Evolutionary conservation across 2,888 invertebrate species (phyloP), one percentile per base, ranked within the genome.

Genomic region (Himalopsyche tibetana): DNA sequence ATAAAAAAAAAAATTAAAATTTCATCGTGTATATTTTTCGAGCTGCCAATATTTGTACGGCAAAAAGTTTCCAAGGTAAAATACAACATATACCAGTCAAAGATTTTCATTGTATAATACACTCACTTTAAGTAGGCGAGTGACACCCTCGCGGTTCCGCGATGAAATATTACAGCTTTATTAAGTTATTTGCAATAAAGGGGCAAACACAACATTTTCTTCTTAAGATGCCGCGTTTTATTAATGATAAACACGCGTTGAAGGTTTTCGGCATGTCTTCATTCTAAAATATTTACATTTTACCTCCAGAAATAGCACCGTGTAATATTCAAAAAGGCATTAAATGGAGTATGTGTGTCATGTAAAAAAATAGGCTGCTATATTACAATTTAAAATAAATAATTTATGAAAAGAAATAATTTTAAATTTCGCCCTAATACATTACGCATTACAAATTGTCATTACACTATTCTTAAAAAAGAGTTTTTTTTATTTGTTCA

Each of bases 151-250:
- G 63, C 63, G 28, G 63, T 63, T 63, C 63, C 19, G 5, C 63
- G 63, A 63, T 63, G 63, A 63, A 19, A 63, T 63, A 63, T 63
- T 63, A 63, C 63, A 63, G 63, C 63, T 63, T 63, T 63, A 63
- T 63, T 63, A 63, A 63, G 63, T 63, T 63, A 63, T 63, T 63
- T 63, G 63, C 19, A 63, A 63, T 63, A 63, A 63, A 56, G 15
- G 63, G 28, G 63, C 63, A 4, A 19, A 63, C 63, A 28, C 19
- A 63, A 63, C 63, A 63, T 63, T 63, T 19, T 63, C 63, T 63
- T 28, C 63, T 63, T 19, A 19, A 19, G 63, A 63, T 19, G 3
- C 63, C 63, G 15, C 19, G 63, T 19, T 56, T 63, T 63, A 63
- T 63, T 63, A 63, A 63, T 63, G 63, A 63, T 63, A 63, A 63